Conservation (phyloP, 2,797 vertebrate species). For the Schizothorax lantsangensis region DNA sequence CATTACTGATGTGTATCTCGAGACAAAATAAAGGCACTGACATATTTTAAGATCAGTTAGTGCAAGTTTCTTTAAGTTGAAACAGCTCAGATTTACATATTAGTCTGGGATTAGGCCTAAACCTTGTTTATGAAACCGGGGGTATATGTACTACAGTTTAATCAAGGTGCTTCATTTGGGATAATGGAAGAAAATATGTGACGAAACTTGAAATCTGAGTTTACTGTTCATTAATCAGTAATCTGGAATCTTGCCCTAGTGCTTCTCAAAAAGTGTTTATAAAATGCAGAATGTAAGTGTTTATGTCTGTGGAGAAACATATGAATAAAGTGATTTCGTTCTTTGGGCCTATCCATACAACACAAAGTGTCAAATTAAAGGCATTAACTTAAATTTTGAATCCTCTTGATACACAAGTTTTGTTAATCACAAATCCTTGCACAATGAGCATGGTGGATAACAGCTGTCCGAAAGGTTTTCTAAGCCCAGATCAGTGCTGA, state of each 20-base stretch:
- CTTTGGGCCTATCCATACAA: not conserved
- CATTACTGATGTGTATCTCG: no score
- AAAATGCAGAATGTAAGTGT: not conserved
- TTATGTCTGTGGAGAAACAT: not conserved
- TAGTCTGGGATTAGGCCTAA: no score
- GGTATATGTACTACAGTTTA: not conserved
- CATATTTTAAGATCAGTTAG: no score
- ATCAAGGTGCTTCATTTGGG: not conserved
- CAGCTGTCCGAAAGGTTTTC: not conserved
- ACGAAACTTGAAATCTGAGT: not conserved
- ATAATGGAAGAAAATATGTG: not conserved
- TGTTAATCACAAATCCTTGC: no score
- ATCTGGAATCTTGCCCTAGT: not conserved
- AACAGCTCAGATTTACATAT: no score
- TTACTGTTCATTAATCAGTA: conserved; percentile 1
- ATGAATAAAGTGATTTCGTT: not conserved
- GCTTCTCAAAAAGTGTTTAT: not conserved
- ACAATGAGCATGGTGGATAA: not conserved
- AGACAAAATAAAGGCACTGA: no score
- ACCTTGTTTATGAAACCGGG: no score
- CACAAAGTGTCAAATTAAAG: no score
- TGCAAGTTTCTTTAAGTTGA: no score
- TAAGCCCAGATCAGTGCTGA: not conserved
- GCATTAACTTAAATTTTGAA: no score
- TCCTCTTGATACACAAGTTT: no score